Percentiles rank a stretch among this genome's conserved stretches.
These are phyloP conservation scores for Eugnorisma glareosa DNA, from an alignment of 2,888 invertebrate species.

Conservation along the genomic window DNA sequence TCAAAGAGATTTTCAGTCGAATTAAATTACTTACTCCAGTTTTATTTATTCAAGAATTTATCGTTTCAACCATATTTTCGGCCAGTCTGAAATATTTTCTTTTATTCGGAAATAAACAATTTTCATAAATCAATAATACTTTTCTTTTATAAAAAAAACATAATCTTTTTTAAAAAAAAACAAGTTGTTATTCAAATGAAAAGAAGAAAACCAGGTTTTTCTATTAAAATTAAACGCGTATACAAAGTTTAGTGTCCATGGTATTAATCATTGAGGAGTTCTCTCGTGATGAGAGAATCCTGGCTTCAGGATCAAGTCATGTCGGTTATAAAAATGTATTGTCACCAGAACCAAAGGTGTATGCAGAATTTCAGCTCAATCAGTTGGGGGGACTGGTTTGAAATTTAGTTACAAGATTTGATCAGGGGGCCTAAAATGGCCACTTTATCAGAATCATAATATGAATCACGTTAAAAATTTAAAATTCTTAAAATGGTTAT, in stretches of 20 bases:
- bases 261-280: neutral
- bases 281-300: neutral
- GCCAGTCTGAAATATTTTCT: neutral
- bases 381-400: neutral
- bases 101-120: neutral
- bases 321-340: neutral
- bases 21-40: neutral
- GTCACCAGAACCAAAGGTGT: neutral
- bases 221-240: neutral
- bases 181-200: neutral
- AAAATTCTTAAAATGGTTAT: too few species aligned
- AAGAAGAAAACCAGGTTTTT: neutral
- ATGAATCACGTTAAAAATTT: too few species aligned
- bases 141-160: neutral
- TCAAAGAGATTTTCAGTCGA: slow-evolving; percentile 16
- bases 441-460: too few species aligned
- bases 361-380: neutral
- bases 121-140: neutral
- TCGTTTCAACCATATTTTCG: neutral
- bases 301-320: neutral
- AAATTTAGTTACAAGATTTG: neutral
- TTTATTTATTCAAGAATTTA: slow-evolving; percentile 16
- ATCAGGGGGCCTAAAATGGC: too few species aligned
- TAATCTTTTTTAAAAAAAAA: too few species aligned
- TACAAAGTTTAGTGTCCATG: neutral